Evolutionary conservation across 2,888 invertebrate genomes (phyloP), one percentile per base, ranked within the genome.

Genomic region (Lasioglossum pauxillum): DNA sequence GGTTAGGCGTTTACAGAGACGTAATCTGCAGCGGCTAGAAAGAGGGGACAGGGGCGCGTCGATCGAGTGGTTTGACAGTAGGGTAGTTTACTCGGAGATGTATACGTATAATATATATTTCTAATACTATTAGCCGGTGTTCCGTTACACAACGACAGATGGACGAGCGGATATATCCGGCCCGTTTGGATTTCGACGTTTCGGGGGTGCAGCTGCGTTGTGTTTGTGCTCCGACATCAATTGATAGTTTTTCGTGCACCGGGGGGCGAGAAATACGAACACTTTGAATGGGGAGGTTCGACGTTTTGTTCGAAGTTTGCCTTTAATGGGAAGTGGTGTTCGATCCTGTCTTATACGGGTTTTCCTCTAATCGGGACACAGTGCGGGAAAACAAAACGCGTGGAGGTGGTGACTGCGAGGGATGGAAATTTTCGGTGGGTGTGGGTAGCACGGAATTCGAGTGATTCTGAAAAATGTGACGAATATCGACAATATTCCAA

Each of bases 41-140:
- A 64, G 75, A 69, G 78, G 82, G 60, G 80, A 67, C 60, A 82
- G 83, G 86, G 87, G 84, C 87, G 83, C 69, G 80, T 84, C 85
- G 87, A 91, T 91, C 91, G 91, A 91, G 90, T 91, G 90, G 87
- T 91, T 90, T 83, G 87, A 83, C 85, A 82, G 81, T 75, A 84
- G 91, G 90, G 91, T 88, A 80, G 91, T 89, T 90, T 76, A 78
- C 78, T 53, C 80, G 46, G 46, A 67, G 31, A 82, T 35, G 77
- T 57, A 86, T 83, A 83, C 86, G 87, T 93, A 93, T 94, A 93
- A 89, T 93, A 93, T 94, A 93, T 91, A 93, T 93, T 94, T 94
- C 94, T 95, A 95, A 95, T 95, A 93, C 94, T 94, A 95, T 95
- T 95, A 95, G 93, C 90, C 92, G 94, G 95, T 95, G 94, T 95